phyloP scores from a whole-genome alignment of 2,113 vertebrate genomes.

The Dolichotis patagonum region DNA sequence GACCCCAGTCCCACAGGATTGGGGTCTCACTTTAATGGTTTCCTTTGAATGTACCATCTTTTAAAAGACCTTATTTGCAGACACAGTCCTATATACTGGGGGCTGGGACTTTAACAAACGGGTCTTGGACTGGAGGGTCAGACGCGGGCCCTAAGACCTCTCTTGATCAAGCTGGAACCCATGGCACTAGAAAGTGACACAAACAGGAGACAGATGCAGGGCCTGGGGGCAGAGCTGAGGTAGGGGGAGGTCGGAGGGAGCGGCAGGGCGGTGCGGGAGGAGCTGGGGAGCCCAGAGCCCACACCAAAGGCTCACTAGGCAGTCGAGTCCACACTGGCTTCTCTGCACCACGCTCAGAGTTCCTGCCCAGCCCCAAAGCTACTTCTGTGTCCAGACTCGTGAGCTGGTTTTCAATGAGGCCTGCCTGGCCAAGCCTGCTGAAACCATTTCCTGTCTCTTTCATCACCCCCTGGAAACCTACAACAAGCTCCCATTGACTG shows the following conservation, averaged over 20 bases:
- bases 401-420: slow-evolving; percentile 74
- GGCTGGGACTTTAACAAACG: too few species aligned
- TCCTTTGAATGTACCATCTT: not conserved
- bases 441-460: slow-evolving; percentile 72
- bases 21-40: not conserved
- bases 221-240: not conserved
- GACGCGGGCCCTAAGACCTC: not conserved
- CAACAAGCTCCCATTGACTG: slow-evolving; percentile 75
- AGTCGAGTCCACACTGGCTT: not conserved
- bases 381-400: slow-evolving; percentile 55
- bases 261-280: not conserved
- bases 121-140: not conserved
- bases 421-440: slow-evolving; percentile 24
- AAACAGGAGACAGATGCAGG: not conserved
- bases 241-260: not conserved
- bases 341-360: not conserved
- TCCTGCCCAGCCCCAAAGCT: slow-evolving; percentile 48
- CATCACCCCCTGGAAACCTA: slow-evolving; percentile 56
- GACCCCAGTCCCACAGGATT: not conserved
- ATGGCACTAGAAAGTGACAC: not conserved
- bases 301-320: accelerated
- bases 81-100: not conserved
- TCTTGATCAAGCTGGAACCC: not conserved
- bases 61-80: not conserved
- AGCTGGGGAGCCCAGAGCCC: too few species aligned